Percentiles rank a stretch among this genome's conserved stretches.
Conservation (phyloP, 2,888 invertebrate genomes). For the Hecatera dysodea region DNA sequence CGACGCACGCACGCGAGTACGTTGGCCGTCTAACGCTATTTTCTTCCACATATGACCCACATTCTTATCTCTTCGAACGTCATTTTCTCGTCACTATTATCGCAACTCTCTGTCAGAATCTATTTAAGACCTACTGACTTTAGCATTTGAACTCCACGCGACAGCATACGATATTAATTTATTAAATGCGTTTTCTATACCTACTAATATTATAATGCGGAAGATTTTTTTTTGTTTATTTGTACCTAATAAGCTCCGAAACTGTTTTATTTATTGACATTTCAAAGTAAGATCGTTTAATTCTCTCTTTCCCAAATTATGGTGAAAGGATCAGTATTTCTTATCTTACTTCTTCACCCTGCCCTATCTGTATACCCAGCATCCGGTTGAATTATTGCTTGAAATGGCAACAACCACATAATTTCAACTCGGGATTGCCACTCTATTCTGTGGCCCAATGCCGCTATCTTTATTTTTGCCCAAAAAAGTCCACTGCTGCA, state of each 20-base stretch:
- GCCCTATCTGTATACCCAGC: neutral
- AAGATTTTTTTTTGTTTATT: too few relatives aligned
- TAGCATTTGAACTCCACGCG: slow-evolving; percentile 57
- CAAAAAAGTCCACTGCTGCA: neutral
- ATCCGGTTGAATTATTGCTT: neutral
- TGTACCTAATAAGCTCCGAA: too few relatives aligned
- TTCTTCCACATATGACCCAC: slow-evolving; percentile 81
- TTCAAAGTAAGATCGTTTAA: too few relatives aligned
- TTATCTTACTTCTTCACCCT: neutral
- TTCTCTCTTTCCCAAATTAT: neutral
- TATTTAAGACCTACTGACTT: slow-evolving; percentile 61
- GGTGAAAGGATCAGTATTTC: neutral
- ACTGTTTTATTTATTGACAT: too few relatives aligned
- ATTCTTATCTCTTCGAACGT: slow-evolving; percentile 79
- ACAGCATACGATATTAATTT: slow-evolving; percentile 25
- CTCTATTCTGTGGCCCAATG: neutral
- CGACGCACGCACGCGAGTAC: slow-evolving; percentile 65
- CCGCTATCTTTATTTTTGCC: neutral
- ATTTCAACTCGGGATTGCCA: neutral
- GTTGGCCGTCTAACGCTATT: slow-evolving; percentile 72
- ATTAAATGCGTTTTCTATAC: slow-evolving; percentile 31
- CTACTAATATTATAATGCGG: too few relatives aligned
- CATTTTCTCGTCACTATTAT: slow-evolving; percentile 75
- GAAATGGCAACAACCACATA: neutral
- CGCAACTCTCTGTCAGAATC: slow-evolving; percentile 60